phyloP scores from a whole-genome alignment of 2,113 vertebrate genomes.

The Anarhynchus alexandrinus region DNA sequence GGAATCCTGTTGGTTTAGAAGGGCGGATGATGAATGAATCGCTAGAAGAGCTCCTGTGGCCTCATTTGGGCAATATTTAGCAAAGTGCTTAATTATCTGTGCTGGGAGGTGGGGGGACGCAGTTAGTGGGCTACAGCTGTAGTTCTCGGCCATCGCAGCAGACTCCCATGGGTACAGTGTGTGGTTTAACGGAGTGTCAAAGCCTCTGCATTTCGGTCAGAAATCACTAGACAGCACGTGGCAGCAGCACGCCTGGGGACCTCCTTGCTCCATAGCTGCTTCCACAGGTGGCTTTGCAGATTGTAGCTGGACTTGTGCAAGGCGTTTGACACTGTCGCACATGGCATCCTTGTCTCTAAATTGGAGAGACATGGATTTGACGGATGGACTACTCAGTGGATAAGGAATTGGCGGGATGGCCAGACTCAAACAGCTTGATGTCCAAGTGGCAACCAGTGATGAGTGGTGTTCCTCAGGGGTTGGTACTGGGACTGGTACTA shows the following conservation, averaged over 20 bases:
- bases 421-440: no score
- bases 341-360: no score
- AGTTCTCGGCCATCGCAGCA: background rate
- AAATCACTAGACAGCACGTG: background rate
- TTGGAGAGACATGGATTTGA: no score
- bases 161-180: background rate
- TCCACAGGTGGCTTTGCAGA: background rate
- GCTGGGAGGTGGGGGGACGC: background rate
- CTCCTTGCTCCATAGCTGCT: background rate
- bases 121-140: no score
- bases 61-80: background rate
- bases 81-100: background rate
- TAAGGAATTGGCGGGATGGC: no score
- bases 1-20: background rate
- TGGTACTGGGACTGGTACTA: no score
- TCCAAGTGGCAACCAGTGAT: no score
- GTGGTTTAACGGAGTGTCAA: background rate
- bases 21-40: background rate
- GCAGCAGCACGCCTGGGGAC: background rate
- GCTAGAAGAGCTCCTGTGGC: background rate
- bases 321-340: no score
- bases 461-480: no score
- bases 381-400: no score
- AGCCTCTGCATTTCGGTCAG: rapidly evolving
- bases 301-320: background rate